Percentiles rank a stretch among this genome's conserved stretches.
Conservation (phyloP, 2,113 vertebrate genomes). For the Misgurnus mizolepis region DNA sequence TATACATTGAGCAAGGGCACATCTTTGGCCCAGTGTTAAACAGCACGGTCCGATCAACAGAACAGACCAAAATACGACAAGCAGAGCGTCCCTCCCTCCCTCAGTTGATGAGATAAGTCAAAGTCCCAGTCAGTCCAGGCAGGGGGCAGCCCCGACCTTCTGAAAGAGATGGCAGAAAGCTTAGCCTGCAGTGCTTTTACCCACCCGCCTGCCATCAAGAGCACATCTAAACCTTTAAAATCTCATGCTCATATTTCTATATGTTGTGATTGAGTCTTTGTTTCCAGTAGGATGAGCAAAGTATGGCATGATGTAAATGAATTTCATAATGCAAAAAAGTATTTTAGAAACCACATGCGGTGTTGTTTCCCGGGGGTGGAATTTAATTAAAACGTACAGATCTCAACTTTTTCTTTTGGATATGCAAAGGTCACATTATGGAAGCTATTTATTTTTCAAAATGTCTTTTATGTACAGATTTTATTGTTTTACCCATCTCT, state of each 20-base stretch:
- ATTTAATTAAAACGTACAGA: too few relatives aligned
- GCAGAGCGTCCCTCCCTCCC: conserved; percentile 6
- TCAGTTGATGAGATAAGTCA: conserved; percentile 10
- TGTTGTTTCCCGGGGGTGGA: background rate
- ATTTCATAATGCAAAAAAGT: background rate
- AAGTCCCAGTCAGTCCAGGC: conserved; percentile 30
- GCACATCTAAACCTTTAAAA: conserved; percentile 11
- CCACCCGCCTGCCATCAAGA: conserved; percentile 35
- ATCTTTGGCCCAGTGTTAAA: background rate
- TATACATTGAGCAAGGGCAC: background rate
- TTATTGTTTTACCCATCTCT: too few relatives aligned
- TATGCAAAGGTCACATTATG: too few relatives aligned
- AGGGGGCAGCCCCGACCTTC: conserved; percentile 48
- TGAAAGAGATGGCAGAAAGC: conserved; percentile 23
- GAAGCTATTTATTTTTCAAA: too few relatives aligned
- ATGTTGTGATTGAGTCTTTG: background rate
- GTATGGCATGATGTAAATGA: background rate
- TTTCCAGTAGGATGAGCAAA: background rate
- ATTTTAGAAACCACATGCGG: background rate
- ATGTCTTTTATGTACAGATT: too few relatives aligned
- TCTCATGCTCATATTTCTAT: conserved; percentile 7
- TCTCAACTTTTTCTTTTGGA: too few relatives aligned
- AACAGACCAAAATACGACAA: conserved; percentile 1
- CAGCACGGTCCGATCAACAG: conserved; percentile 14
- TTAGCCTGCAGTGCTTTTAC: conserved; percentile 23